Conservation (phyloP, 2,888 invertebrate genomes). For the Melipona bicolor region DNA sequence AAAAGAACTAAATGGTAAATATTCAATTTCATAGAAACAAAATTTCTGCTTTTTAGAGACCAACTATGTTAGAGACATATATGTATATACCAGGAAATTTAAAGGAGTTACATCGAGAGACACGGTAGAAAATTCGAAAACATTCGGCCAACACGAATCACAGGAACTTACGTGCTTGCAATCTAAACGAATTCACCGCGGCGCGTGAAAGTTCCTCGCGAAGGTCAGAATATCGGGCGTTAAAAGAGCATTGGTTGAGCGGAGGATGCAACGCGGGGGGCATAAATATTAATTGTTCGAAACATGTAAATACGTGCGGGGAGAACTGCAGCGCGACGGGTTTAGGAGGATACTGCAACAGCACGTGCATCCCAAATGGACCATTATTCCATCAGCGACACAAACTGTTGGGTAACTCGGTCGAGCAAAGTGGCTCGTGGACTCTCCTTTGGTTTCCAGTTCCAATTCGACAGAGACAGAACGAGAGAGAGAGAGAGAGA, state of each 20-base stretch:
- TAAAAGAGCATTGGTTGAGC: conserved; percentile 38
- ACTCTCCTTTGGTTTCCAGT: conserved; percentile 57
- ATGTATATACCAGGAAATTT: no score
- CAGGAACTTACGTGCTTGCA: neutral
- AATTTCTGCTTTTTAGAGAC: no score
- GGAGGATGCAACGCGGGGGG: conserved; percentile 56
- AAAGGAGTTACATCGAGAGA: neutral
- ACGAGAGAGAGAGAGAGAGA: neutral
- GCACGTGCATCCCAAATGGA: conserved; percentile 83
- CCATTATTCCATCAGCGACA: conserved; percentile 83
- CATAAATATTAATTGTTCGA: conserved; percentile 83
- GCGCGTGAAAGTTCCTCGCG: conserved; percentile 30
- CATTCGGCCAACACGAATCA: neutral
- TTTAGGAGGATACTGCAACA: conserved; percentile 73
- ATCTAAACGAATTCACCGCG: conserved; percentile 16
- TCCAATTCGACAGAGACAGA: neutral
- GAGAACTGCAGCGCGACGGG: conserved; percentile 60
- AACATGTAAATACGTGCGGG: conserved; percentile 81
- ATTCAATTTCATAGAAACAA: no score
- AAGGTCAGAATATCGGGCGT: conserved; percentile 14
- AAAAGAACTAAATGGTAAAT: no score
- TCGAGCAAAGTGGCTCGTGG: conserved; percentile 70
- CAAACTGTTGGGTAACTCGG: conserved; percentile 82
- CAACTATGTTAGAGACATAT: no score
- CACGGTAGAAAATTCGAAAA: neutral